Evolutionary conservation across 2,797 vertebrate genomes (phyloP), one percentile per base, ranked within the genome.

Genomic region (Passerculus sandwichensis): DNA sequence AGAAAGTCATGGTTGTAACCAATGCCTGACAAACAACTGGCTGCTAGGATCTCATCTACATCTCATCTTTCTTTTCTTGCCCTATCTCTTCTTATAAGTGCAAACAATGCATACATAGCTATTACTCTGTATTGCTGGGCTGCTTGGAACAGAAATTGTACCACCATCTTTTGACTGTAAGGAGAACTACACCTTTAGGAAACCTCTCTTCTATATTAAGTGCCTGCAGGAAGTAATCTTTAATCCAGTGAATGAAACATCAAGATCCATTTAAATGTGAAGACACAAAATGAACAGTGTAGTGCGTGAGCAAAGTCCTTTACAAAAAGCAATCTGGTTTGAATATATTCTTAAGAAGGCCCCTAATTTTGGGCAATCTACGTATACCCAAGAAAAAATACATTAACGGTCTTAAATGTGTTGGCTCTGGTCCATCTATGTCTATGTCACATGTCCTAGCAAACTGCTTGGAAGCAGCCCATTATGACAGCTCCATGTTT

Each of bases 141-240:
- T 0, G 0, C n/a, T 51, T 83, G 78, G 87, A 92, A 88, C 6
- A 96, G 91, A 94, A 96, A 95, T 67, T 86, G 70, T 88, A 75
- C 89, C 89, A 93, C 89, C 92, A 96, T 92, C 95, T 95, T 91
- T 95, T 95, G 92, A 94, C 91, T 78, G 42, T 32, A 88, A 91
- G 20, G 29, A 95, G 91, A 97, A 96, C 60, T 94, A 93, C 94
- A 96, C 38, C 83, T 86, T 76, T 76, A 81, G 27, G 89, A 53
- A 69, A 32, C 8, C 30, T 71, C 29, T 13, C 17, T 74, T 83
- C 42, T 70, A 14, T 21, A 48, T 22, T 38, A 70, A 85, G 36
- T 60, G 56, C 76, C 56, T 66, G 29, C 36, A 86, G 45, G 30
- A 91, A 84, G 17, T 29, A 54, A 40, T 20, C 30, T 54, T 66